These are phyloP conservation scores for Sprattus sprattus DNA, from an alignment of 2,113 vertebrate species.

Conservation along the genomic window DNA sequence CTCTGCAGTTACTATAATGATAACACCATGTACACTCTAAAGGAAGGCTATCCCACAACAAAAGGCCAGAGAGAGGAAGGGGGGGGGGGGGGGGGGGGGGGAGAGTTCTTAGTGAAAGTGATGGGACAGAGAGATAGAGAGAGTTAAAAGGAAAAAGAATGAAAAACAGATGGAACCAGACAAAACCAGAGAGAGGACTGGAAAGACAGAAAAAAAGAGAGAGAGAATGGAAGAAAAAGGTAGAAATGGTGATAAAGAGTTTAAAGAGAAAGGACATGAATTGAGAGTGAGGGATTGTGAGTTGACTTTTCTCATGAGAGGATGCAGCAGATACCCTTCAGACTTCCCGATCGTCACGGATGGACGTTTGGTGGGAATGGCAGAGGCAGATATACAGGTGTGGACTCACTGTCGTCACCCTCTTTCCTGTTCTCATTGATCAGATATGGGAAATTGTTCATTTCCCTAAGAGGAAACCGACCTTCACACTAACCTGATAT, in stretches of 20 bases:
- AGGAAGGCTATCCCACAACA: not conserved
- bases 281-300: not conserved
- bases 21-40: not conserved
- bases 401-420: slow-evolving; percentile 29
- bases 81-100: not conserved
- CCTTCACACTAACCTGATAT: slow-evolving; percentile 14
- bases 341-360: not conserved
- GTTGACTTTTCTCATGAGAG: not conserved
- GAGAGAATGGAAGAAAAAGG: not conserved
- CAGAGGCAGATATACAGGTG: slow-evolving; percentile 35
- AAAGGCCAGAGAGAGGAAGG: not conserved
- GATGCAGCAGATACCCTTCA: not conserved
- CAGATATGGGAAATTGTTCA: slow-evolving; percentile 41
- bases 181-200: not conserved
- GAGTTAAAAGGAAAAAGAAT: slow-evolving; percentile 15
- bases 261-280: not conserved
- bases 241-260: not conserved
- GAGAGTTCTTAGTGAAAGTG: not conserved
- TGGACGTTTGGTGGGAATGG: not conserved
- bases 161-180: slow-evolving; percentile 5
- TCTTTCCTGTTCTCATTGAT: slow-evolving; percentile 45
- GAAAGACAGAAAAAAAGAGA: not conserved
- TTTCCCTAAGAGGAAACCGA: slow-evolving; percentile 38
- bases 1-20: not conserved
- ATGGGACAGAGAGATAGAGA: slow-evolving; percentile 13